A percentile compares a stretch with the other conserved stretches of the same genome.
phyloP scores from a whole-genome alignment of 2,113 vertebrate genomes.

The Cervus canadensis region DNA sequence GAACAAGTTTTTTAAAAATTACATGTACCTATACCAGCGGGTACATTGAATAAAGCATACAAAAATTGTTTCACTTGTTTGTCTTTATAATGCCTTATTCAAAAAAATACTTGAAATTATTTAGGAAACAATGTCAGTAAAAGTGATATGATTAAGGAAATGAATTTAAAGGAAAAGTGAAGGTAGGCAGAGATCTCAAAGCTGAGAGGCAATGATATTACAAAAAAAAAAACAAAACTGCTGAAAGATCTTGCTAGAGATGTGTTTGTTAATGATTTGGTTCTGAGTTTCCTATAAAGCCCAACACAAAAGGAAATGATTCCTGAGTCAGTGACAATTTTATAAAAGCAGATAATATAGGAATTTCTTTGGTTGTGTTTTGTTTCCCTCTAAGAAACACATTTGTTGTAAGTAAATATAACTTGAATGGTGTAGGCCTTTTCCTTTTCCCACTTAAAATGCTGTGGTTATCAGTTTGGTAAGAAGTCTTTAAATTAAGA shows the following conservation, averaged over 20 bases:
- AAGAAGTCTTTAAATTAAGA: background rate
- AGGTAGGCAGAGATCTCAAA: background rate
- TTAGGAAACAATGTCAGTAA: background rate
- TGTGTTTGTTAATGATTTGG: background rate
- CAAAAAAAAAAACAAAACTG: background rate
- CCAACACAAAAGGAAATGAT: background rate
- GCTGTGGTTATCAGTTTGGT: background rate
- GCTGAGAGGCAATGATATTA: background rate
- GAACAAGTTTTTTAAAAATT: background rate
- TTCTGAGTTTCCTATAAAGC: background rate
- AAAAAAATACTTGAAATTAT: background rate
- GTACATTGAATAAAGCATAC: background rate
- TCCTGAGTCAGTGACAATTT: background rate
- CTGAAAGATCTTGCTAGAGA: background rate
- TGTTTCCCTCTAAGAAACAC: background rate
- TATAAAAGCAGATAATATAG: background rate
- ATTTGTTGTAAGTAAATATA: background rate
- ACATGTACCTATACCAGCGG: background rate
- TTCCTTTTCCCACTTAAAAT: background rate
- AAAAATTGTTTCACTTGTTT: background rate
- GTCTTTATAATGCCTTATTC: background rate
- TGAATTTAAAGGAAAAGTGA: background rate
- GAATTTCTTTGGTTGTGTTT: background rate
- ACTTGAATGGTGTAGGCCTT: background rate
- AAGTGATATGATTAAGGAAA: conserved; percentile 2